These are phyloP conservation scores for Rhinoptilus africanus DNA, from an alignment of 2,113 vertebrate genomes.

Conservation along the genomic window DNA sequence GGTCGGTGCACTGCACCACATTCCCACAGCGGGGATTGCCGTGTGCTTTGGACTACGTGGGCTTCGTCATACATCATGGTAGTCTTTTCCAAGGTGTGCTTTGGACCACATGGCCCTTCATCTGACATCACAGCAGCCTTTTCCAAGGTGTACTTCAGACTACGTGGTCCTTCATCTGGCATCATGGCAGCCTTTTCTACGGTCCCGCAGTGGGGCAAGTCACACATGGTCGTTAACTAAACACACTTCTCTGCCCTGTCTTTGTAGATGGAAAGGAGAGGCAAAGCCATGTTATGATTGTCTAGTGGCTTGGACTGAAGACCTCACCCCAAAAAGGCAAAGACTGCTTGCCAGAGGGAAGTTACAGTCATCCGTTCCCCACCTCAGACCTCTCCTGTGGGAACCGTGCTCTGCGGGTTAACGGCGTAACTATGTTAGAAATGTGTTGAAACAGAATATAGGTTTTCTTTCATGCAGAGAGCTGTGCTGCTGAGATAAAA, in stretches of 20 bases:
- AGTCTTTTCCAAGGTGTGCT: too few relatives aligned
- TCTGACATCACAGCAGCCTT: too few relatives aligned
- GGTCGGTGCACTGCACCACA: rapidly evolving
- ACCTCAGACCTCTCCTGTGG: not conserved
- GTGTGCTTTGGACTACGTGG: rapidly evolving
- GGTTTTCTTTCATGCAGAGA: not conserved
- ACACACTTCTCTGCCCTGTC: not conserved
- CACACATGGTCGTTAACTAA: not conserved
- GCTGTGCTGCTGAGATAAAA: not conserved
- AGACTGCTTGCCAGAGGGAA: not conserved
- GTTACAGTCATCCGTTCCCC: not conserved
- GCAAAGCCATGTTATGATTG: not conserved
- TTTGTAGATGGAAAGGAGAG: not conserved
- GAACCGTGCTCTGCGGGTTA: not conserved
- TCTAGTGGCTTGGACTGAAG: not conserved
- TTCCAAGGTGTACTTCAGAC: not conserved
- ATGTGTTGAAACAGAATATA: not conserved
- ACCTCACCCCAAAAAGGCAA: not conserved
- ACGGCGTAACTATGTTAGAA: not conserved
- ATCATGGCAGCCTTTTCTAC: not conserved
- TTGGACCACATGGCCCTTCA: too few relatives aligned
- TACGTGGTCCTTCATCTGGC: not conserved
- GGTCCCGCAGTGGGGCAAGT: not conserved
- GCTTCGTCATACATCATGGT: not conserved
- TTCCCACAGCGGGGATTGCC: rapidly evolving